phyloP scores from a whole-genome alignment of 1,140 invertebrate genomes.

The Drosophila tani region DNA sequence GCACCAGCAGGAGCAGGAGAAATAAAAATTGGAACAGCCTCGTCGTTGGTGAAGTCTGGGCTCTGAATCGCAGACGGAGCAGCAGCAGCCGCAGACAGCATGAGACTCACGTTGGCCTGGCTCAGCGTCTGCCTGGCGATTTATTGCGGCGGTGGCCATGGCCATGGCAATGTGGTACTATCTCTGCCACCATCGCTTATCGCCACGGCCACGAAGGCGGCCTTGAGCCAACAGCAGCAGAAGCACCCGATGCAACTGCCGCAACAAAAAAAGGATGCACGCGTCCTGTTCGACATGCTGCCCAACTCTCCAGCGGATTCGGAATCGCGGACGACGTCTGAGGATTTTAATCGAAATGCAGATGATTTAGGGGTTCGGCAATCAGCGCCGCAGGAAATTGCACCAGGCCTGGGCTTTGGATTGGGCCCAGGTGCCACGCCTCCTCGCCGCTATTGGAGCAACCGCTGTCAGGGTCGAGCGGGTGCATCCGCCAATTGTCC shows the following conservation, averaged over 20 bases:
- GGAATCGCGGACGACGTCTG: slow-evolving; percentile 33
- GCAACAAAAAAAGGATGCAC: slow-evolving; percentile 78
- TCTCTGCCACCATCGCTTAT: slow-evolving; percentile 85
- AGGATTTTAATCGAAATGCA: slow-evolving; percentile 79
- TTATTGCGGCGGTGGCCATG: slow-evolving; percentile 78
- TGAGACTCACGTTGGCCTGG: slow-evolving; percentile 82
- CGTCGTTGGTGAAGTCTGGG: slow-evolving; percentile 20
- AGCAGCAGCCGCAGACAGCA: slow-evolving; percentile 51
- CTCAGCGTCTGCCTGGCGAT: slow-evolving; percentile 77
- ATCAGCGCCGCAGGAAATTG: slow-evolving; percentile 79
- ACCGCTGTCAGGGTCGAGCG: slow-evolving; percentile 55
- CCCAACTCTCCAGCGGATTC: slow-evolving; percentile 43
- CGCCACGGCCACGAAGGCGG: slow-evolving; percentile 74
- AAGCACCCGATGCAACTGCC: slow-evolving; percentile 27
- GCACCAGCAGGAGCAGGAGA: slow-evolving; percentile 11
- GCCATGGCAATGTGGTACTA: slow-evolving; percentile 75
- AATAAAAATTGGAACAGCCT: slow-evolving; percentile 64
- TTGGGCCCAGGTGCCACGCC: slow-evolving; percentile 51
- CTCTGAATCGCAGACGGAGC: background rate
- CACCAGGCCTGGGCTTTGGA: slow-evolving; percentile 22
- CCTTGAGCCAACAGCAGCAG: slow-evolving; percentile 65
- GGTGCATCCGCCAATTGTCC: slow-evolving; percentile 57
- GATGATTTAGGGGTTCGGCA: slow-evolving; percentile 73
- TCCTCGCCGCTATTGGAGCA: slow-evolving; percentile 61
- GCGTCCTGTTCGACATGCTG: slow-evolving; percentile 74